Percentiles rank a stretch among this genome's conserved stretches.
phyloP scores from a whole-genome alignment of 2,113 vertebrate genomes.

The Phaethon lepturus region DNA sequence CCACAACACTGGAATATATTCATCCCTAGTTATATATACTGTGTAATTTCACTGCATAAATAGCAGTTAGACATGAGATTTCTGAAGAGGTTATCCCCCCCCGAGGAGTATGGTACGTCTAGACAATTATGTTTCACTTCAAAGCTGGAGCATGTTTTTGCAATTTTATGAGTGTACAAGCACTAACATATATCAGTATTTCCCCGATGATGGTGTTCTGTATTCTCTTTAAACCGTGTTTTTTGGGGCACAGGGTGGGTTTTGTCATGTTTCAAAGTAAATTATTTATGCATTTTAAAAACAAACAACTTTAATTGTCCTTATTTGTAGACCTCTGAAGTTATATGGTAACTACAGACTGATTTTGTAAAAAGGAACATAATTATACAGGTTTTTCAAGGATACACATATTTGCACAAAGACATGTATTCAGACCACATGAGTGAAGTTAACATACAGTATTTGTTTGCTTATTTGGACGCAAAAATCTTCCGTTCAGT shows the following conservation, averaged over 20 bases:
- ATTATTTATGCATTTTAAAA: constrained; percentile 60
- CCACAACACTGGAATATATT: constrained; percentile 1
- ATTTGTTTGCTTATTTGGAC: neutral
- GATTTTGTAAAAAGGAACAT: neutral
- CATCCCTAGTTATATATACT: neutral
- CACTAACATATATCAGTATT: constrained; percentile 54
- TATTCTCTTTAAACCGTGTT: constrained; percentile 12
- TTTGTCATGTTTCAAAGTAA: constrained; percentile 67
- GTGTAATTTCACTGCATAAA: constrained; percentile 30
- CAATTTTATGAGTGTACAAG: constrained; percentile 23
- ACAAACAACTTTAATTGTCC: constrained; percentile 1
- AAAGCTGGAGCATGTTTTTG: constrained; percentile 24
- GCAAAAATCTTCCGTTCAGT: neutral
- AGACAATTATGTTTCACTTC: constrained; percentile 20
- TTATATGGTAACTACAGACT: neutral
- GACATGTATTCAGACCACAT: neutral
- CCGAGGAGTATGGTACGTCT: constrained; percentile 13
- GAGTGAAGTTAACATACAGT: neutral
- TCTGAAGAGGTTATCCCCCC: neutral
- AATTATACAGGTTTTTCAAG: neutral
- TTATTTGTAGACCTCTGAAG: constrained; percentile 40
- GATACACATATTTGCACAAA: neutral
- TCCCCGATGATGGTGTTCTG: constrained; percentile 1
- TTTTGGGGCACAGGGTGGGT: neutral
- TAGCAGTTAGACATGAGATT: constrained; percentile 21